These are phyloP conservation scores for Noctuana brunneofusca DNA, from an alignment of 2,888 invertebrate genomes.

Conservation along the genomic window DNA sequence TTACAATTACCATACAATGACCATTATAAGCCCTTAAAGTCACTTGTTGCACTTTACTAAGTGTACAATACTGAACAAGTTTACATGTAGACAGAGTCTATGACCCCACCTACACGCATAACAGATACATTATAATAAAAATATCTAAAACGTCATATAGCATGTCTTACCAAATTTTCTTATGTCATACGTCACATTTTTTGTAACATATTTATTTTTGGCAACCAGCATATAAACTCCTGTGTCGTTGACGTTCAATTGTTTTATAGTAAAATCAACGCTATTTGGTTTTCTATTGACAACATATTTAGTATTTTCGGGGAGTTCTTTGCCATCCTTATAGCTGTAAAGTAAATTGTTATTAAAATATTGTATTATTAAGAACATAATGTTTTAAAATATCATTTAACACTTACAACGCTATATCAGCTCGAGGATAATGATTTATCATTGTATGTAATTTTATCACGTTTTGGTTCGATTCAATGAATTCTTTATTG, in stretches of 20 bases:
- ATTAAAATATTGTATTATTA: background rate
- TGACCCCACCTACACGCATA: too few relatives aligned
- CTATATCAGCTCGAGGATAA: slow-evolving; percentile 50
- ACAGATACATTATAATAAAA: background rate
- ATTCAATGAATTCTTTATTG: slow-evolving; percentile 21
- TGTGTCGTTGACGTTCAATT: slow-evolving; percentile 52
- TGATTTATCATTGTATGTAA: slow-evolving; percentile 43
- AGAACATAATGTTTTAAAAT: background rate
- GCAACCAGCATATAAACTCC: slow-evolving; percentile 62
- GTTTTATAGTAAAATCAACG: slow-evolving; percentile 44
- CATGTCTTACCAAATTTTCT: slow-evolving; percentile 51
- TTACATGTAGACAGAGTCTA: too few relatives aligned
- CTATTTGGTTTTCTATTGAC: slow-evolving; percentile 31
- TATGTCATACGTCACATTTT: slow-evolving; percentile 48
- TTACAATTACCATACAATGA: too few relatives aligned
- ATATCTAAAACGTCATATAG: background rate
- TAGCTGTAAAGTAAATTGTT: slow-evolving; percentile 38
- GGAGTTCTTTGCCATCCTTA: slow-evolving; percentile 46
- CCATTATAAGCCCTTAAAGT: too few relatives aligned
- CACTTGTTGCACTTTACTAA: too few relatives aligned
- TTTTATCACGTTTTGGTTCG: slow-evolving; percentile 17
- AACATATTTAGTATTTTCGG: slow-evolving; percentile 45
- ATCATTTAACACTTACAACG: slow-evolving; percentile 50
- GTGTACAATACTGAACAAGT: too few relatives aligned
- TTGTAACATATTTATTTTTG: slow-evolving; percentile 47